Conservation (phyloP, 2,888 invertebrate genomes). For the Nebria salina region DNA sequence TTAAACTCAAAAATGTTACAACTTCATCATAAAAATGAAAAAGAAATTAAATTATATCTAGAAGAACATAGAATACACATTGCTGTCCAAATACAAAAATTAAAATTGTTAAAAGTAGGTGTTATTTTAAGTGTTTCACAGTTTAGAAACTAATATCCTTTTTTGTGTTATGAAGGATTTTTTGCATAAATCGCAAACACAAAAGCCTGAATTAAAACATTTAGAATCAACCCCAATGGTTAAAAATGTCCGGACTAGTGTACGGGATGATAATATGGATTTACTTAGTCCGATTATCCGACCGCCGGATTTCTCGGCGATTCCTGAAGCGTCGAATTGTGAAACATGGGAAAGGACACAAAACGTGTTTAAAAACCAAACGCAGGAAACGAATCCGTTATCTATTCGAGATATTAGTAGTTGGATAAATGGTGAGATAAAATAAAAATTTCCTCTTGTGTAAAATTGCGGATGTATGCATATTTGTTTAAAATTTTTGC, state of each 20-base stretch:
- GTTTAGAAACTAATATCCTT: background rate
- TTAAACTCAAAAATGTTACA: constrained; percentile 64
- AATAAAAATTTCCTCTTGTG: background rate
- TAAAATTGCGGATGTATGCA: too few relatives aligned
- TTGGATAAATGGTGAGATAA: constrained; percentile 70
- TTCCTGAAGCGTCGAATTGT: constrained; percentile 55
- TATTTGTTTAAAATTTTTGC: background rate
- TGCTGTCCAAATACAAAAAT: constrained; percentile 72
- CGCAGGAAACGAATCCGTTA: constrained; percentile 61
- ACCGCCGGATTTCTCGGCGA: constrained; percentile 59
- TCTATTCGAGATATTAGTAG: constrained; percentile 72
- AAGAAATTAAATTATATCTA: constrained; percentile 66
- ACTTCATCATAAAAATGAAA: constrained; percentile 58
- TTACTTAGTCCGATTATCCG: constrained; percentile 67
- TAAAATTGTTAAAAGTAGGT: constrained; percentile 73
- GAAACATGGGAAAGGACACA: constrained; percentile 57
- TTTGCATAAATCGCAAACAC: constrained; percentile 49
- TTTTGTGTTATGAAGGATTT: constrained; percentile 51
- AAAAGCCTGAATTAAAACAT: constrained; percentile 42
- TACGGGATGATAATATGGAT: constrained; percentile 63
- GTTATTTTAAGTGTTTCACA: background rate
- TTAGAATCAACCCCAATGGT: constrained; percentile 59
- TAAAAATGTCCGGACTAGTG: constrained; percentile 49
- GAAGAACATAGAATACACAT: constrained; percentile 72
- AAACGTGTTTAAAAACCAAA: constrained; percentile 47